Evolutionary conservation across 2,888 invertebrate species (phyloP).

Genomic region (Nomada goodeniana): DNA sequence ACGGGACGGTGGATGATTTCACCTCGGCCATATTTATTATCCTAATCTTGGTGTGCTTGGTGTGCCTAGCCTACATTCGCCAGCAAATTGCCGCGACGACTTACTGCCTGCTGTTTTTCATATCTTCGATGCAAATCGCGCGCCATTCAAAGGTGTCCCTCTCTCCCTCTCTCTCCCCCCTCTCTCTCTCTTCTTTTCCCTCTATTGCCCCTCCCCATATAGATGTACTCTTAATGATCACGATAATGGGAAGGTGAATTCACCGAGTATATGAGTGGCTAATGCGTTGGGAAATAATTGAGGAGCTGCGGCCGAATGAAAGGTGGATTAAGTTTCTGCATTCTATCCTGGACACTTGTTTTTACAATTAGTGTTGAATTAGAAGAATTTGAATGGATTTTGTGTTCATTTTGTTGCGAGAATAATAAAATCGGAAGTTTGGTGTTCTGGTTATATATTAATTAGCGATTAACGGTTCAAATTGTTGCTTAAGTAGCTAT

Average conservation of each 20-base stretch:
- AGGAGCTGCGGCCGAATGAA: background rate
- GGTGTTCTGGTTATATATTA: too few relatives aligned
- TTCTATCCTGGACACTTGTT: too few relatives aligned
- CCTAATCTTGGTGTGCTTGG: constrained; percentile 64
- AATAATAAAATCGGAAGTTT: too few relatives aligned
- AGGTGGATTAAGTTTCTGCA: too few relatives aligned
- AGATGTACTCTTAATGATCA: background rate
- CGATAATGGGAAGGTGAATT: constrained; percentile 21
- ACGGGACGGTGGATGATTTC: constrained; percentile 72
- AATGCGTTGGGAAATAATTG: background rate
- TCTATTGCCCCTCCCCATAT: too few relatives aligned
- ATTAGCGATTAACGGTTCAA: too few relatives aligned
- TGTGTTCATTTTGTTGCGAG: too few relatives aligned
- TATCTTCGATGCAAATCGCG: constrained; percentile 50
- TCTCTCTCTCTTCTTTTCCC: background rate
- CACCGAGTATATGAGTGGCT: too few relatives aligned
- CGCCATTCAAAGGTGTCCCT: constrained; percentile 23
- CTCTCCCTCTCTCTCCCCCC: background rate
- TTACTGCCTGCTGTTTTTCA: constrained; percentile 61
- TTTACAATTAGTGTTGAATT: too few relatives aligned
- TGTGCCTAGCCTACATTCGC: constrained; percentile 65
- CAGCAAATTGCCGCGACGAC: constrained; percentile 59
- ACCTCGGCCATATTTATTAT: constrained; percentile 73
- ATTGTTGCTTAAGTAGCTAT: too few relatives aligned
- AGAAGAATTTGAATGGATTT: too few relatives aligned